Evolutionary conservation across 2,113 vertebrate species (phyloP).

Genomic region (Theristicus caerulescens): DNA sequence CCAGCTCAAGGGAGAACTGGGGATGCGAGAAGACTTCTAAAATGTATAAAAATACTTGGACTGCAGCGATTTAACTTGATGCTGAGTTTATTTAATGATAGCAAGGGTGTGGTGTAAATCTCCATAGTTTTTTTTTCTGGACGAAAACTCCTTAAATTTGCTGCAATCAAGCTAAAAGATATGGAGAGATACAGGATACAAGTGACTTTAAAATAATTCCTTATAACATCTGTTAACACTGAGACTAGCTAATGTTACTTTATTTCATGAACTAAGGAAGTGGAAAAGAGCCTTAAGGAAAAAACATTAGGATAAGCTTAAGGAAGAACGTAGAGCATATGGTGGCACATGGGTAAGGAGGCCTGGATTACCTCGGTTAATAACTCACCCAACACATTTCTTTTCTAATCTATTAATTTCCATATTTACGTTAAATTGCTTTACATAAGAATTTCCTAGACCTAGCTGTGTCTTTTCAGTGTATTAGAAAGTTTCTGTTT

Average conservation of each 20-base stretch:
- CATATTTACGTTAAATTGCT: slow-evolving; percentile 44
- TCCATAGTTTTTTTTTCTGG: not conserved
- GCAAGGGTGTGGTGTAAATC: slow-evolving; percentile 4
- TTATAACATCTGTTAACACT: slow-evolving; percentile 64
- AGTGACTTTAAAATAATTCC: slow-evolving; percentile 40
- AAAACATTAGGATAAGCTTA: slow-evolving; percentile 57
- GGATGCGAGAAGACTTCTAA: slow-evolving; percentile 6
- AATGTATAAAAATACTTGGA: slow-evolving; percentile 12
- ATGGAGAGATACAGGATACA: slow-evolving; percentile 28
- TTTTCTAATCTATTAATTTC: slow-evolving; percentile 57
- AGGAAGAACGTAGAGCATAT: slow-evolving; percentile 27
- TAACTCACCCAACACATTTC: slow-evolving; percentile 21
- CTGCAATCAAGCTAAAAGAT: not conserved
- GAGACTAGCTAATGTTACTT: slow-evolving; percentile 59
- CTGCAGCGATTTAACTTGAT: slow-evolving; percentile 1
- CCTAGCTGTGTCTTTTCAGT: slow-evolving; percentile 4
- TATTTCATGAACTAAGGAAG: slow-evolving; percentile 66
- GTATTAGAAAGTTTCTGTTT: slow-evolving; percentile 46
- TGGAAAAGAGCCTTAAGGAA: slow-evolving; percentile 68
- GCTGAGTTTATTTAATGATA: slow-evolving; percentile 7
- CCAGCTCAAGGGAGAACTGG: not conserved
- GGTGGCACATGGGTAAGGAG: not conserved
- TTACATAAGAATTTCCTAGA: slow-evolving; percentile 54
- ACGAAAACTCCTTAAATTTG: not conserved
- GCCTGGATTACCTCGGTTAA: not conserved